Evolutionary conservation across 2,113 vertebrate species (phyloP).

Genomic region (Caracal caracal): DNA sequence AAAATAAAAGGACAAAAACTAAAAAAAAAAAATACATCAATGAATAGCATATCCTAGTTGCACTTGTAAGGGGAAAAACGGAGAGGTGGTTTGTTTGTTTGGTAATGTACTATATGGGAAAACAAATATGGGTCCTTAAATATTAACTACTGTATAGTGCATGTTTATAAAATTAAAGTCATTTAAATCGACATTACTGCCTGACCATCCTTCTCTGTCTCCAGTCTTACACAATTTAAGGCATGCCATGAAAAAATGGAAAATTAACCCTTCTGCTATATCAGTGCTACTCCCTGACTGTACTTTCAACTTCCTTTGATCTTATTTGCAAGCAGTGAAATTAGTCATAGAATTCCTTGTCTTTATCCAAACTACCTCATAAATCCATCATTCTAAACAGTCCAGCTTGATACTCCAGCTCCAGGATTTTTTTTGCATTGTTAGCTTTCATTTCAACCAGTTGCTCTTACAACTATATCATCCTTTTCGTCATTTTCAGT

Average conservation of each 20-base stretch:
- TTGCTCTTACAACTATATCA: background rate
- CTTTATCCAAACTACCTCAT: background rate
- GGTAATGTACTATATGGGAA: background rate
- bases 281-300: background rate
- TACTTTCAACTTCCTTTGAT: background rate
- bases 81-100: background rate
- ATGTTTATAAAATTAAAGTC: background rate
- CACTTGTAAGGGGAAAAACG: slow-evolving; percentile 30
- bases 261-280: background rate
- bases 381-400: background rate
- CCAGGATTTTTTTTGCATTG: background rate
- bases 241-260: background rate
- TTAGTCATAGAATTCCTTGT: background rate
- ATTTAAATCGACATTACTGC: background rate
- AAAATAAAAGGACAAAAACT: slow-evolving; percentile 56
- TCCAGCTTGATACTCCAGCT: background rate
- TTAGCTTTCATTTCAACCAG: background rate
- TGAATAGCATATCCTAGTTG: slow-evolving; percentile 59
- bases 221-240: background rate
- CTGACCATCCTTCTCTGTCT: background rate
- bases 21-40: slow-evolving; percentile 49
- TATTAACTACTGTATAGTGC: background rate
- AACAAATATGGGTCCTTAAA: background rate
- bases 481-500: background rate
- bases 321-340: background rate